phyloP scores from a whole-genome alignment of 2,888 invertebrate genomes.

The Melinopterus prodromus region DNA sequence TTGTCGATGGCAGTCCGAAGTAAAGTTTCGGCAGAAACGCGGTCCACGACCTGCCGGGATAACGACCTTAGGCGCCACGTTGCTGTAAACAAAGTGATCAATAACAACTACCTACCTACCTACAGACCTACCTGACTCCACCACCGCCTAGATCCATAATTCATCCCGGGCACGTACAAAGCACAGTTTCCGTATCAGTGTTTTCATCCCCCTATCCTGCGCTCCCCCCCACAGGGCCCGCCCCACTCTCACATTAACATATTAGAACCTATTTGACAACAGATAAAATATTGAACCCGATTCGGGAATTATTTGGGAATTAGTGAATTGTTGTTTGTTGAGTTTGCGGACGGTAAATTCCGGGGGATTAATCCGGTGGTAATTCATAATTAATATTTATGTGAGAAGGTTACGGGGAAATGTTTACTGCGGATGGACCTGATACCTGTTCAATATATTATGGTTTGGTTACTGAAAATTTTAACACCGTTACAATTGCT shows the following conservation, averaged over 20 bases:
- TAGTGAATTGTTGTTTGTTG: slow-evolving; percentile 6
- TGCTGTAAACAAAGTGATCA: slow-evolving; percentile 54
- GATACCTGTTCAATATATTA: not conserved
- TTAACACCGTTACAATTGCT: not conserved
- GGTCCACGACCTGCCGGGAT: slow-evolving; percentile 32
- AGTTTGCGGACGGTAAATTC: not conserved
- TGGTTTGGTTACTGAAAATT: not conserved
- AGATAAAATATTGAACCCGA: slow-evolving; percentile 14
- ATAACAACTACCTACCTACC: slow-evolving; percentile 54
- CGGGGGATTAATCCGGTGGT: not conserved
- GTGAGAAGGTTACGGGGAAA: not conserved
- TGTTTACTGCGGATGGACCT: not conserved
- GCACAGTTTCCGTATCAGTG: slow-evolving; percentile 31
- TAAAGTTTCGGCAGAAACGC: not conserved
- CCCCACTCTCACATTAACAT: slow-evolving; percentile 28
- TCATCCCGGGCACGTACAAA: slow-evolving; percentile 52
- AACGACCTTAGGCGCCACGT: slow-evolving; percentile 49
- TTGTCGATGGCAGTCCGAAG: slow-evolving; percentile 24
- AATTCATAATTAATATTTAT: slow-evolving; percentile 4
- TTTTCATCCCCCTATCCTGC: not conserved
- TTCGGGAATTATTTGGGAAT: slow-evolving; percentile 20
- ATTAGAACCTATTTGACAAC: slow-evolving; percentile 34
- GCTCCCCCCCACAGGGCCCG: not conserved
- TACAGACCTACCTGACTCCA: slow-evolving; percentile 46
- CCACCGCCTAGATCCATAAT: slow-evolving; percentile 43